Conservation (phyloP, 2,113 vertebrate species). For the Stercorarius parasiticus region DNA sequence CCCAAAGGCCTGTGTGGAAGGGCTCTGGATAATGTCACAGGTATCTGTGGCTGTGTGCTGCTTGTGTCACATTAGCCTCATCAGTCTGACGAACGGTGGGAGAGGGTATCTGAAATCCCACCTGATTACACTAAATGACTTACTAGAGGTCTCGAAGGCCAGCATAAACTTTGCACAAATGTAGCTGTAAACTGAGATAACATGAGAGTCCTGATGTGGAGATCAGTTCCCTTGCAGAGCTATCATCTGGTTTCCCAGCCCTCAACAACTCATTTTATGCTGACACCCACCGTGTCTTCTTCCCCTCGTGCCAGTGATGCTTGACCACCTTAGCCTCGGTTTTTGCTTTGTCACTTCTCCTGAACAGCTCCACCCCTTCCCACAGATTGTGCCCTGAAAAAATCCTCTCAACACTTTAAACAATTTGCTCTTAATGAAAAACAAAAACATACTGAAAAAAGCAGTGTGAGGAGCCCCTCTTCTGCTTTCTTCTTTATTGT, state of each 20-base stretch:
- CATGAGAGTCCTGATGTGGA: accelerated
- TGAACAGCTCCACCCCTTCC: not conserved
- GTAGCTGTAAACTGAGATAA: not conserved
- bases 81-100: not conserved
- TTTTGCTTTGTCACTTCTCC: not conserved
- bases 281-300: accelerated
- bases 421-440: not conserved
- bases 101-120: not conserved
- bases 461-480: not conserved
- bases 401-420: not conserved
- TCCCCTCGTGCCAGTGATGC: not conserved
- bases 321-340: not conserved
- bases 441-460: not conserved
- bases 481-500: not conserved
- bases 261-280: not conserved
- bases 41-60: not conserved
- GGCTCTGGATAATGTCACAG: not conserved
- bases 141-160: not conserved
- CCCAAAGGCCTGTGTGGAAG: not conserved
- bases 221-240: not conserved
- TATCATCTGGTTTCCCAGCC: not conserved
- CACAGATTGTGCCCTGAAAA: not conserved
- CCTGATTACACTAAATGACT: not conserved
- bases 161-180: not conserved
- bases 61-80: not conserved